phyloP scores from a whole-genome alignment of 2,113 vertebrate genomes.

The Ochotona curzoniae region DNA sequence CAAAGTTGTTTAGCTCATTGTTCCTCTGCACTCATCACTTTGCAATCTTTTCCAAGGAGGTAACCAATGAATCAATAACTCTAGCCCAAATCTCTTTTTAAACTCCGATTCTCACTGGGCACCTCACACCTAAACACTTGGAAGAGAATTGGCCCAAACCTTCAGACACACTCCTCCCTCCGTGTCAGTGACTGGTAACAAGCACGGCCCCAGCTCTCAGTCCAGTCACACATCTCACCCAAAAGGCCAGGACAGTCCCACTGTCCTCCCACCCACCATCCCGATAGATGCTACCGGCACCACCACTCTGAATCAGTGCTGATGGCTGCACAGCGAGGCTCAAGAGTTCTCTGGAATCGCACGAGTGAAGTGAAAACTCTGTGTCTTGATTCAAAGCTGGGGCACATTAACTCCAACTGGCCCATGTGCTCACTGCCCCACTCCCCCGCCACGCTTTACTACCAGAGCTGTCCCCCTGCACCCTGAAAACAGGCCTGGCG shows the following conservation, averaged over 20 bases:
- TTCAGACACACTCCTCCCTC: neutral
- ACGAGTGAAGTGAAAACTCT: neutral
- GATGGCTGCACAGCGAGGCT: neutral
- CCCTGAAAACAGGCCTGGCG: neutral
- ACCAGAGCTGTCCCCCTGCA: too few species aligned
- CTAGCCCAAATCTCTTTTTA: neutral
- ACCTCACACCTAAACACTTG: neutral
- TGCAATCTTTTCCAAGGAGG: neutral
- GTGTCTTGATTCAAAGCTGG: neutral
- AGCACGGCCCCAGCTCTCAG: neutral
- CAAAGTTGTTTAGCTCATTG: neutral
- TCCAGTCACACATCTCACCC: too few species aligned
- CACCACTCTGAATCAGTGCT: neutral
- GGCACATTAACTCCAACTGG: too few species aligned
- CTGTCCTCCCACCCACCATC: neutral
- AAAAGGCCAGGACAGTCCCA: neutral
- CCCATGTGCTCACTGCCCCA: too few species aligned
- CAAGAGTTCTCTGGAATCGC: neutral
- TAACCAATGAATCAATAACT: neutral
- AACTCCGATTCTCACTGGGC: neutral
- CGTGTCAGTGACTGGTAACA: neutral
- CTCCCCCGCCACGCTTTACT: too few species aligned
- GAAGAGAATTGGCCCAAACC: neutral
- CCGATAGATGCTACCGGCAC: neutral
- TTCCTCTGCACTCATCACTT: neutral